Evolutionary conservation across 2,113 vertebrate species (phyloP).

Genomic region (Illadopsis cleaveri): DNA sequence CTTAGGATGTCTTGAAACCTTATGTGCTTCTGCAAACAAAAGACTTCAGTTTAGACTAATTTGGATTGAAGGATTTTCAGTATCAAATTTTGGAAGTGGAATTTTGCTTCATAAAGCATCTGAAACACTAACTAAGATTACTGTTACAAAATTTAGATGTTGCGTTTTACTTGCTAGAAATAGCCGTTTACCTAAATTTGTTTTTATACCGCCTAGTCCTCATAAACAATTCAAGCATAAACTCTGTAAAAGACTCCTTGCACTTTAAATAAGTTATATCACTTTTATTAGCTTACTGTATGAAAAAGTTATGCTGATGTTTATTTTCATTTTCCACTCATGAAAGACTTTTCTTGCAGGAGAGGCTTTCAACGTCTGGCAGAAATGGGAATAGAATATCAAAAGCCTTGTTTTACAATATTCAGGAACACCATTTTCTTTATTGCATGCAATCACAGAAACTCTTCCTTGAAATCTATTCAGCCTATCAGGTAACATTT

Average conservation of each 20-base stretch:
- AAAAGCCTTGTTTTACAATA: background rate
- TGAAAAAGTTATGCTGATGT: background rate
- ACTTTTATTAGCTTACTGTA: background rate
- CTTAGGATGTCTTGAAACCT: background rate
- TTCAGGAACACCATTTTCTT: background rate
- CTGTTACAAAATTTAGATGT: background rate
- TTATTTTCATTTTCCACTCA: background rate
- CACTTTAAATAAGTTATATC: background rate
- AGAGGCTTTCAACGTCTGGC: background rate
- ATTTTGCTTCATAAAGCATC: background rate
- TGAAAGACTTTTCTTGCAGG: background rate
- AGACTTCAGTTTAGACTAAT: background rate
- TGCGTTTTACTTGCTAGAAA: background rate
- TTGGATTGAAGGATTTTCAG: background rate
- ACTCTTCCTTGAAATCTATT: background rate
- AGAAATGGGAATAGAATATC: background rate
- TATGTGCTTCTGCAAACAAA: background rate
- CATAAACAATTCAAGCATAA: background rate
- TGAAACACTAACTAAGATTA: background rate
- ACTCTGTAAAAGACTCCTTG: background rate
- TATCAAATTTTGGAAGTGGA: background rate
- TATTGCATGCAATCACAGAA: background rate
- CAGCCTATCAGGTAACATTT: background rate
- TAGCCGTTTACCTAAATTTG: background rate
- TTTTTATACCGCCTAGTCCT: background rate